Percentiles rank a stretch among this genome's conserved stretches.
Conservation (phyloP, 2,113 vertebrate species). For the Tor tambroides region DNA sequence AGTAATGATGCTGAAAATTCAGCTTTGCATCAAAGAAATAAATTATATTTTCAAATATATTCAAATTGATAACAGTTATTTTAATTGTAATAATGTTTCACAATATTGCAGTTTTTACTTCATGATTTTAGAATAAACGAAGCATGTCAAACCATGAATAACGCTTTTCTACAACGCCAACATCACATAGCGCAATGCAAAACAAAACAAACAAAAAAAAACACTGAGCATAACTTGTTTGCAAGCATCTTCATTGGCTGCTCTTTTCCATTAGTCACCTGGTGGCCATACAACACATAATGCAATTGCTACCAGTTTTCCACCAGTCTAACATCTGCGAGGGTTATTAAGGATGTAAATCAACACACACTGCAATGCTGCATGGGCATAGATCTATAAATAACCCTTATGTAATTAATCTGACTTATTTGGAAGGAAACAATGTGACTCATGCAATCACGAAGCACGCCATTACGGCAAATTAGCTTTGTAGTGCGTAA, state of each 20-base stretch:
- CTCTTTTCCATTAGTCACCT: constrained; percentile 3
- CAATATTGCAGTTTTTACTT: not conserved
- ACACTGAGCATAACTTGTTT: constrained; percentile 23
- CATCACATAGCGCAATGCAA: not conserved
- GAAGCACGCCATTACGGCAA: constrained; percentile 52
- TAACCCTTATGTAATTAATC: constrained; percentile 63
- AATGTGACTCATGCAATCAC: constrained; percentile 54
- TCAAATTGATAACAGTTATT: not conserved
- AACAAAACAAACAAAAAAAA: not conserved
- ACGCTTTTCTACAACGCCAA: not conserved
- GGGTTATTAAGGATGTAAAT: constrained; percentile 66
- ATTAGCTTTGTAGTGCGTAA: constrained; percentile 30
- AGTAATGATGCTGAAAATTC: no score
- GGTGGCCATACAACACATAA: not conserved
- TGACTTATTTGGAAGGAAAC: constrained; percentile 63
- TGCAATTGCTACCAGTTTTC: not conserved
- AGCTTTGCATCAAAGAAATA: not conserved
- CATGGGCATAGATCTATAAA: constrained; percentile 53
- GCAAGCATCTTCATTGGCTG: constrained; percentile 48
- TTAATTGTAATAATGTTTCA: not conserved
- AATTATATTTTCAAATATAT: not conserved
- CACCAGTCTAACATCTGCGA: constrained; percentile 57
- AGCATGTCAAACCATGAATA: not conserved
- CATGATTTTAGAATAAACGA: not conserved
- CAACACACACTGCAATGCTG: constrained; percentile 55